A percentile compares a stretch with the other conserved stretches of the same genome.
Evolutionary conservation across 2,113 vertebrate genomes (phyloP).

Genomic region (Pogona vitticeps): DNA sequence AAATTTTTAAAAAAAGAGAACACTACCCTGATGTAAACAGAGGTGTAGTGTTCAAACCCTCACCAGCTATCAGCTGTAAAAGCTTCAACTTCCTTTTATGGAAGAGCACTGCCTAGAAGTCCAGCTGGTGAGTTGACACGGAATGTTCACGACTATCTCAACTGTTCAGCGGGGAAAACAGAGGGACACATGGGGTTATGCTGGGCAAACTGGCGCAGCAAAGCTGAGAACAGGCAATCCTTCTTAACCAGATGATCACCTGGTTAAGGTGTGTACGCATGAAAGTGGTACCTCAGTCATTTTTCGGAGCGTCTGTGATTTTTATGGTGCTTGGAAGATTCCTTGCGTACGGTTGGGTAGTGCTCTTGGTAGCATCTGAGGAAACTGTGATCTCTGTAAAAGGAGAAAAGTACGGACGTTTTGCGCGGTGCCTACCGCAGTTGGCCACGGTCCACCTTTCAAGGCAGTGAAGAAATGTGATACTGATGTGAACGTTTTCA

Average conservation of each 20-base stretch:
- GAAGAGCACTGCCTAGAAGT: not conserved
- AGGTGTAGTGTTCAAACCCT: not conserved
- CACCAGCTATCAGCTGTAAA: too few species aligned
- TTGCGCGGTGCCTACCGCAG: accelerated
- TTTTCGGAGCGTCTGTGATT: not conserved
- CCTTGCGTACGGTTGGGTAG: accelerated
- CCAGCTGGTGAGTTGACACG: not conserved
- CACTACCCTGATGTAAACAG: too few species aligned
- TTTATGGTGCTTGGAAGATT: not conserved
- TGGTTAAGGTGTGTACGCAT: not conserved
- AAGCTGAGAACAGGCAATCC: not conserved
- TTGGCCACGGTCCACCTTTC: accelerated
- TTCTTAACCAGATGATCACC: not conserved
- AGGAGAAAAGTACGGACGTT: not conserved
- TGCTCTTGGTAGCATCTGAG: accelerated
- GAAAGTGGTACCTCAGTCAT: not conserved
- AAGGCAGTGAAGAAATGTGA: accelerated
- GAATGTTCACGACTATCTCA: not conserved
- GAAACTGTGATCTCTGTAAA: accelerated
- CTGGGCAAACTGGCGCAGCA: not conserved
- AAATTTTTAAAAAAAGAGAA: too few species aligned
- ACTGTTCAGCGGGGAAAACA: not conserved
- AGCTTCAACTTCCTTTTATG: too few species aligned
- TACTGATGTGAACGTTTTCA: too few species aligned
- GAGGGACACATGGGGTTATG: not conserved